Percentiles rank a stretch among this genome's conserved stretches.
Conservation (phyloP, 1,140 invertebrate genomes). For the Lordiphosa mommai region DNA sequence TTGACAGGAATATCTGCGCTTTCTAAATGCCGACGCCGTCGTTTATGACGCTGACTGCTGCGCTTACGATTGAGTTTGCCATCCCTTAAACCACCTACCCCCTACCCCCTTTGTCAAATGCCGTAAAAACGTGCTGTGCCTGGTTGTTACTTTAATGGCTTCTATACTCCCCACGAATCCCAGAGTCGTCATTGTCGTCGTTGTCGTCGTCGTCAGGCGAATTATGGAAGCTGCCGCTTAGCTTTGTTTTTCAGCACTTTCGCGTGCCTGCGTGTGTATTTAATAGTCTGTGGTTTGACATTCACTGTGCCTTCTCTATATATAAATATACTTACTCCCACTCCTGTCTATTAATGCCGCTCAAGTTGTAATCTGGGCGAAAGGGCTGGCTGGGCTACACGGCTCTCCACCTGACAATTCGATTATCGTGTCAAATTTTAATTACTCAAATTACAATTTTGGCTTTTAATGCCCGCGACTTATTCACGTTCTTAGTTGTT, state of each 20-base stretch:
- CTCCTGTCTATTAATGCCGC: conserved; percentile 49
- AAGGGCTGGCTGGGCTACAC: conserved; percentile 34
- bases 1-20: conserved; percentile 76
- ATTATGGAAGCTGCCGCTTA: conserved; percentile 66
- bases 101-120: conserved; percentile 3
- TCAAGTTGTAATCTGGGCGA: conserved; percentile 55
- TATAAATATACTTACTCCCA: conserved; percentile 19
- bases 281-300: conserved; percentile 75
- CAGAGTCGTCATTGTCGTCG: conserved; percentile 38
- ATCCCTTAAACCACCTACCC: neutral
- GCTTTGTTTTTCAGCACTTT: conserved; percentile 75
- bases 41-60: conserved; percentile 74
- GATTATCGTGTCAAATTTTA: conserved; percentile 77
- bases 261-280: conserved; percentile 73
- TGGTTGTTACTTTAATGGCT: conserved; percentile 76
- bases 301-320: conserved; percentile 53
- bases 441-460: conserved; percentile 72
- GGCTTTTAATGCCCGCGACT: conserved; percentile 63
- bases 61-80: conserved; percentile 69
- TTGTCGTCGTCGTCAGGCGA: conserved; percentile 48
- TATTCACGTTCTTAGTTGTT: conserved; percentile 47
- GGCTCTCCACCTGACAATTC: conserved; percentile 29
- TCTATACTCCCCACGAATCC: conserved; percentile 72
- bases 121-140: conserved; percentile 76
- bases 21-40: conserved; percentile 73